Percentiles rank a stretch among this genome's conserved stretches.
Evolutionary conservation across 1,140 invertebrate genomes (phyloP).

Genomic region (Diachasmimorpha longicaudata): DNA sequence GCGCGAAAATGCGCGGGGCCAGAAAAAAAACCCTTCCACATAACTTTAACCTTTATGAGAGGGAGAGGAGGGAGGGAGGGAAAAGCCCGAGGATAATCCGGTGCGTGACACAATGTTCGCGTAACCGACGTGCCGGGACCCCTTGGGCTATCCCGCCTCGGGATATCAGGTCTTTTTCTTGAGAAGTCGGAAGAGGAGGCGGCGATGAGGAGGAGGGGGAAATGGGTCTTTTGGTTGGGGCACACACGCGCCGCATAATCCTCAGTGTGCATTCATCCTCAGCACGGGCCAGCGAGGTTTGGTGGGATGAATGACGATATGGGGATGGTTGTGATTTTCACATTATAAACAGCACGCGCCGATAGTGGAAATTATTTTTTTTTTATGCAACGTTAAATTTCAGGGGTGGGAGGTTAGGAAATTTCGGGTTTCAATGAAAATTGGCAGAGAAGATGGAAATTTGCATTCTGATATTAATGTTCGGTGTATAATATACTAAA

Average conservation of each 20-base stretch:
- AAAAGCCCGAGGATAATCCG: slow-evolving; percentile 38
- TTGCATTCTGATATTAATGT: too few species aligned
- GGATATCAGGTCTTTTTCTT: not conserved
- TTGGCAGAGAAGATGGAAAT: too few species aligned
- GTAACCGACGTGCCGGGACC: slow-evolving; percentile 39
- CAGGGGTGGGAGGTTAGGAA: too few species aligned
- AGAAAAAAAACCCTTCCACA: slow-evolving; percentile 22
- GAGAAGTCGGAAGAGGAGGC: slow-evolving; percentile 9
- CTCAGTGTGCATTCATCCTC: slow-evolving; percentile 46
- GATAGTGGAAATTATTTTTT: not conserved
- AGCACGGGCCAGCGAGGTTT: slow-evolving; percentile 33
- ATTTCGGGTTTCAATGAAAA: too few species aligned
- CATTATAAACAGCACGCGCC: slow-evolving; percentile 38
- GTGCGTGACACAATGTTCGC: slow-evolving; percentile 50
- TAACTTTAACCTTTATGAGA: slow-evolving; percentile 28
- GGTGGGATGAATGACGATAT: slow-evolving; percentile 42
- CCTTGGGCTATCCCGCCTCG: not conserved
- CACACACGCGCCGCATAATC: slow-evolving; percentile 48
- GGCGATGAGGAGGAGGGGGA: slow-evolving; percentile 5
- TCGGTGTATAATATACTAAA: too few species aligned
- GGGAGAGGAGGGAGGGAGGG: not conserved
- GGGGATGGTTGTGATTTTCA: slow-evolving; percentile 49
- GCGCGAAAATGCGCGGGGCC: slow-evolving; percentile 21
- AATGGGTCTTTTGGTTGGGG: slow-evolving; percentile 23
- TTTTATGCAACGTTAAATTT: too few species aligned